A percentile compares a stretch with the other conserved stretches of the same genome.
Conservation (phyloP, 2,888 invertebrate genomes). For the Notodonta ziczac region DNA sequence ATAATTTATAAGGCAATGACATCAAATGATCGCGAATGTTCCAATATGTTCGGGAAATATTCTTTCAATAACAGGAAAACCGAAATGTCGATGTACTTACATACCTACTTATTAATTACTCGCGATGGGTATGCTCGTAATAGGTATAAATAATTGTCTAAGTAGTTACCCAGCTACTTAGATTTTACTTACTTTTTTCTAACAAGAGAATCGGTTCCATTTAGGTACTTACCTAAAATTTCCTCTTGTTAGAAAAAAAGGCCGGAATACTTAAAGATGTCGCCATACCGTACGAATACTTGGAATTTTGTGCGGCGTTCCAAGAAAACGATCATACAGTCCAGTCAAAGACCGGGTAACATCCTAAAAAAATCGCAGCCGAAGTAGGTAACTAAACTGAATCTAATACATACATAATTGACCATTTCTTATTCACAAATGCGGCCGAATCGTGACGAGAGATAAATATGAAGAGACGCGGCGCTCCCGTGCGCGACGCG, state of each 20-base stretch:
- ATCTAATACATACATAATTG: conserved; percentile 7
- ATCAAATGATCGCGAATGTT: too few relatives aligned
- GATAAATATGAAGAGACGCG: conserved; percentile 6
- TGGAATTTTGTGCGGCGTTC: not conserved
- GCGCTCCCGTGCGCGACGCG: conserved; percentile 5
- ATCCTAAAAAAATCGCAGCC: conserved; percentile 4
- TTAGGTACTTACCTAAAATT: too few relatives aligned
- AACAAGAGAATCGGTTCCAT: too few relatives aligned
- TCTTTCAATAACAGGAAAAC: too few relatives aligned
- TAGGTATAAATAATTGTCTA: too few relatives aligned
- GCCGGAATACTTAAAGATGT: not conserved
- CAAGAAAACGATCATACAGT: conserved; percentile 6
- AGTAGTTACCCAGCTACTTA: too few relatives aligned
- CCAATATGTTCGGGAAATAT: too few relatives aligned
- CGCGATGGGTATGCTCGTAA: too few relatives aligned
- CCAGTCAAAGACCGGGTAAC: conserved; percentile 6
- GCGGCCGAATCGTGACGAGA: conserved; percentile 9
- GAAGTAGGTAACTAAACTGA: conserved; percentile 7
- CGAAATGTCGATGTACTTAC: too few relatives aligned
- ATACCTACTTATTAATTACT: too few relatives aligned
- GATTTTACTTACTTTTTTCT: too few relatives aligned
- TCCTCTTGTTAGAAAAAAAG: not conserved
- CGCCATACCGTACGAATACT: conserved; percentile 2
- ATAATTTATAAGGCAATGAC: too few relatives aligned
- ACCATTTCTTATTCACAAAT: conserved; percentile 8